Evolutionary conservation across 92 coral and sea anemone species (phyloP).

Genomic region (Porites divaricata): DNA sequence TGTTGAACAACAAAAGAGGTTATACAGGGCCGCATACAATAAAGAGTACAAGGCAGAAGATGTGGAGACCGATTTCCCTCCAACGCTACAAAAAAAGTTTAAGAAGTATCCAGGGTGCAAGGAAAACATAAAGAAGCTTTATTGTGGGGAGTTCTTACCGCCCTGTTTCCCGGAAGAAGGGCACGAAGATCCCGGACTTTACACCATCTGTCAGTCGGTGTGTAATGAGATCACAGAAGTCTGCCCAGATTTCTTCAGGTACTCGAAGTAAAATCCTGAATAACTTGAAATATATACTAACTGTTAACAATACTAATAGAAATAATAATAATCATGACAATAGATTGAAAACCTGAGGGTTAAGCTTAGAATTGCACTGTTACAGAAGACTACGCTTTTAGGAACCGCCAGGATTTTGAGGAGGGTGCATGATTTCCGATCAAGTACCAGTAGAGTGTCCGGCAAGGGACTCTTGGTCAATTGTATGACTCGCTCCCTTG

Average conservation of each 20-base stretch:
- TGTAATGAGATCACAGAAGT: slow-evolving; percentile 26
- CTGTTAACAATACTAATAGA: too few relatives aligned
- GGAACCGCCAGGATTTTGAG: too few relatives aligned
- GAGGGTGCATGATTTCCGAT: too few relatives aligned
- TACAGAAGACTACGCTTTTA: too few relatives aligned
- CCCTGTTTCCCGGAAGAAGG: slow-evolving; percentile 32
- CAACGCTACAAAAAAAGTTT: background rate
- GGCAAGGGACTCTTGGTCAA: too few relatives aligned
- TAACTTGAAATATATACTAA: too few relatives aligned
- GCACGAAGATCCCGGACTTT: slow-evolving; percentile 5
- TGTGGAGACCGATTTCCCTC: slow-evolving; percentile 18
- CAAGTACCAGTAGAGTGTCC: too few relatives aligned
- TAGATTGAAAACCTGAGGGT: too few relatives aligned
- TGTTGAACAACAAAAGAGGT: slow-evolving; percentile 10
- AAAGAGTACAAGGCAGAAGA: background rate
- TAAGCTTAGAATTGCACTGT: too few relatives aligned
- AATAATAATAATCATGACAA: too few relatives aligned
- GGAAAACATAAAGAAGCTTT: slow-evolving; percentile 21
- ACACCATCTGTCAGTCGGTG: slow-evolving; percentile 30
- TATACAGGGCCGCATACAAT: background rate
- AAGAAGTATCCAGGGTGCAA: slow-evolving; percentile 33
- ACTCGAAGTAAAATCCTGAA: background rate
- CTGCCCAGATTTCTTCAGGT: slow-evolving; percentile 51
- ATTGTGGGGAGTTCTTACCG: slow-evolving; percentile 26
- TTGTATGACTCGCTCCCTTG: too few relatives aligned